phyloP scores from a whole-genome alignment of 2,113 vertebrate genomes.

The Apodemus speciosus region DNA sequence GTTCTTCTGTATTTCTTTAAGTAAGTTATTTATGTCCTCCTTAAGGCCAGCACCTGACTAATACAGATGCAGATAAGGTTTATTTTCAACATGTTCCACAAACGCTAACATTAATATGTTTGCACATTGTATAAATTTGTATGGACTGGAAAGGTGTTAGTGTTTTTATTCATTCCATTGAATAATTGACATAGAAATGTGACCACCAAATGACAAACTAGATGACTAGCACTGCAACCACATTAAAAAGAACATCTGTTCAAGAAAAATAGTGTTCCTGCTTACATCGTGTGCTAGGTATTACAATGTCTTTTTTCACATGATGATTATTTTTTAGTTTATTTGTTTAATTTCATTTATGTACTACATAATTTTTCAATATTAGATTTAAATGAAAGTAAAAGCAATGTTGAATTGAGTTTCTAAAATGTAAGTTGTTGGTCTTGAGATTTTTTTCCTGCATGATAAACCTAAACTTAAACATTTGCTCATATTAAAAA shows the following conservation, averaged over 20 bases:
- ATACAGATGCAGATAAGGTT: too few relatives aligned
- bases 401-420: not conserved
- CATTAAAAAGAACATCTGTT: not conserved
- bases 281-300: not conserved
- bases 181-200: not conserved
- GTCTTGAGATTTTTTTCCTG: not conserved
- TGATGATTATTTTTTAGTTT: not conserved
- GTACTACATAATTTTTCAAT: not conserved
- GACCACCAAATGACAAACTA: not conserved
- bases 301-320: not conserved
- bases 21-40: too few relatives aligned
- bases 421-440: constrained; percentile 1
- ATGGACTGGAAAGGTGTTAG: not conserved
- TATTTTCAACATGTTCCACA: not conserved
- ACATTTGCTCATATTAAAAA: not conserved
- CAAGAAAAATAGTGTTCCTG: not conserved
- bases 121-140: not conserved
- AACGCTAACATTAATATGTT: not conserved
- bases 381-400: constrained; percentile 8
- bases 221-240: not conserved
- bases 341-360: not conserved
- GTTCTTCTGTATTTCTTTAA: too few relatives aligned
- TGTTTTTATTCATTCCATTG: not conserved
- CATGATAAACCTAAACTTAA: constrained; percentile 13
- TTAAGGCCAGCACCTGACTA: too few relatives aligned